Evolutionary conservation across 2,888 invertebrate genomes (phyloP).

Genomic region (Aleiodes alternator): DNA sequence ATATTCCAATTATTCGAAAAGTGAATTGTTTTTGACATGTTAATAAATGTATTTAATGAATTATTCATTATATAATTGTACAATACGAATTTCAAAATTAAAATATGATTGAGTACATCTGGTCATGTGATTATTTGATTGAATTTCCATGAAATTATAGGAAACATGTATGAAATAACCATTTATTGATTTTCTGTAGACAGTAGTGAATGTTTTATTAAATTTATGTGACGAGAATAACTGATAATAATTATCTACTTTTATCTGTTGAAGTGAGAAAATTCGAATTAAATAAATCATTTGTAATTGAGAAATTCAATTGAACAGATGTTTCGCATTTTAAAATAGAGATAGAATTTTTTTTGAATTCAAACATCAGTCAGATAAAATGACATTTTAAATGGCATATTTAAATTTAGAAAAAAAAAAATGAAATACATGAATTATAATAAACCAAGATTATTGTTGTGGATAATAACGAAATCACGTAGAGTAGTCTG

Average conservation of each 20-base stretch:
- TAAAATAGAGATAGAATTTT: neutral
- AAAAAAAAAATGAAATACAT: neutral
- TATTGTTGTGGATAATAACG: constrained; percentile 3
- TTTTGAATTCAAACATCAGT: neutral
- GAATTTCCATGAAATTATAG: constrained; percentile 5
- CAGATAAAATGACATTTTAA: no score
- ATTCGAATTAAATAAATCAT: constrained; percentile 8
- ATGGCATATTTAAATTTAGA: no score
- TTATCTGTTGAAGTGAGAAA: neutral
- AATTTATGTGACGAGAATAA: constrained; percentile 11
- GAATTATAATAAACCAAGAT: no score
- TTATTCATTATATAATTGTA: neutral
- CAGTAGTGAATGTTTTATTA: neutral
- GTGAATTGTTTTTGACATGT: no score
- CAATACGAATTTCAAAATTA: neutral
- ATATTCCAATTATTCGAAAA: no score
- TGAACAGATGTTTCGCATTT: neutral
- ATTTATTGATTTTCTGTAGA: constrained; percentile 1
- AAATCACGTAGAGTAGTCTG: neutral
- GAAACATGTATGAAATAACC: neutral
- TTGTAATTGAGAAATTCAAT: constrained; percentile 27
- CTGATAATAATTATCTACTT: constrained; percentile 14
- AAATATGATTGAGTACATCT: constrained; percentile 2
- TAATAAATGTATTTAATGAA: neutral
- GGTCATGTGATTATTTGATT: constrained; percentile 10